Base-by-base conservation (phyloP, 2,113 vertebrate genomes). In the Anoura caudifer region DNA sequence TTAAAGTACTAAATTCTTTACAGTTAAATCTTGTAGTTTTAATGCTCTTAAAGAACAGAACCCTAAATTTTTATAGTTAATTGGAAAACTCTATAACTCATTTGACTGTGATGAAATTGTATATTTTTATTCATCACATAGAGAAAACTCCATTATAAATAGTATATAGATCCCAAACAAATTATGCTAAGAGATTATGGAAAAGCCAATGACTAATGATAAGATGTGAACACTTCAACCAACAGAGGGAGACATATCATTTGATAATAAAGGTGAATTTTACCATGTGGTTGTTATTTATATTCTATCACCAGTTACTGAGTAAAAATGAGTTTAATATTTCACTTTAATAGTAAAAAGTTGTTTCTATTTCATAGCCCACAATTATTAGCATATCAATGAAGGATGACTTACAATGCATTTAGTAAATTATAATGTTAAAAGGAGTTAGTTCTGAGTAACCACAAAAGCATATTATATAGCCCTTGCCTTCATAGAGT, bases 81-180 rank as follows among this genome's bases (percentile, higher is more conserved):
- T 5, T 67, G 52, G 28, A 77, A 95, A 93, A 67, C 70, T 73
- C 80, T 73, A 67, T 15, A 59, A 15, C 54, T 12, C n/a, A 83
- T 79, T 61, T 92, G 41, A 92, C 67, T 89, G 72, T 76, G 33
- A 92, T 82, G 28, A 92, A 94, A 83, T 63, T 79, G 16, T 17
- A 87, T 26, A 63, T 17, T 82, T 92, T 63, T 91, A 47, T 45
- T 87, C 6, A 91, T 43, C 19, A 59, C 17, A 50, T 10, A 67
- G 33, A 72, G 45, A 94, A 94, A 67, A 79, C 4, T 73, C 83
- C 63, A 41, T 52, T 69, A 87, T 61, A 90, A 82, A 85, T 31
- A 83, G 19, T 31, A 31, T n/a, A 54, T 33, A 31, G 38, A 61
- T 76, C n/a, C 13, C 69, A 63, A 95, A 92, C n/a, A 83, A 82